phyloP scores from a whole-genome alignment of 2,888 invertebrate genomes.

The Pyrrhia umbra region DNA sequence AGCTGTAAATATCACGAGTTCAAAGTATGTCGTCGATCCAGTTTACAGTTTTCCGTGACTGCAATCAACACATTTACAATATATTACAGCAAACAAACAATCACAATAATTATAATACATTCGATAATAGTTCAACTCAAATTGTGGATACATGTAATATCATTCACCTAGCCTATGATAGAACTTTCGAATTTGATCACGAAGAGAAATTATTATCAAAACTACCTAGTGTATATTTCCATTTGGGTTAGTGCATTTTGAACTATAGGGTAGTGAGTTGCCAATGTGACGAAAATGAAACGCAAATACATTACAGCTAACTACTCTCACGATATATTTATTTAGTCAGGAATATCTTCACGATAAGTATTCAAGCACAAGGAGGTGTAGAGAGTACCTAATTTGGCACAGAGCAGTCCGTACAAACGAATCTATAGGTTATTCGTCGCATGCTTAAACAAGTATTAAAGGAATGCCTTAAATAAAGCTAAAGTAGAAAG shows the following conservation, averaged over 20 bases:
- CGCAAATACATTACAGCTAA: slow-evolving; percentile 86
- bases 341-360: slow-evolving; percentile 78
- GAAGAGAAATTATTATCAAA: slow-evolving; percentile 90
- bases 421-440: slow-evolving; percentile 56
- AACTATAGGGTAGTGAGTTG: slow-evolving; percentile 87
- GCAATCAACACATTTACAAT: slow-evolving; percentile 68
- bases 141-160: slow-evolving; percentile 83
- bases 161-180: slow-evolving; percentile 90
- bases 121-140: slow-evolving; percentile 73
- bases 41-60: slow-evolving; percentile 65
- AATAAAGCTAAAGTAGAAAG: slow-evolving; percentile 54
- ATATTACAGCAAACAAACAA: slow-evolving; percentile 69
- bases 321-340: slow-evolving; percentile 83
- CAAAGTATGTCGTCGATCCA: slow-evolving; percentile 56
- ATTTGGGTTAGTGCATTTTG: slow-evolving; percentile 85
- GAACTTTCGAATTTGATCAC: slow-evolving; percentile 89
- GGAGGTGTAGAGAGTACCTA: slow-evolving; percentile 74
- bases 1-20: slow-evolving; percentile 30
- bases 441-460: slow-evolving; percentile 51
- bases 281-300: slow-evolving; percentile 84
- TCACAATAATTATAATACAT: slow-evolving; percentile 68
- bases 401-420: slow-evolving; percentile 85
- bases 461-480: slow-evolving; percentile 46
- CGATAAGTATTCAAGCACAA: slow-evolving; percentile 74
- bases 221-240: slow-evolving; percentile 88